Evolutionary conservation across 2,113 vertebrate species (phyloP).

Genomic region (Muscicapa adusta): DNA sequence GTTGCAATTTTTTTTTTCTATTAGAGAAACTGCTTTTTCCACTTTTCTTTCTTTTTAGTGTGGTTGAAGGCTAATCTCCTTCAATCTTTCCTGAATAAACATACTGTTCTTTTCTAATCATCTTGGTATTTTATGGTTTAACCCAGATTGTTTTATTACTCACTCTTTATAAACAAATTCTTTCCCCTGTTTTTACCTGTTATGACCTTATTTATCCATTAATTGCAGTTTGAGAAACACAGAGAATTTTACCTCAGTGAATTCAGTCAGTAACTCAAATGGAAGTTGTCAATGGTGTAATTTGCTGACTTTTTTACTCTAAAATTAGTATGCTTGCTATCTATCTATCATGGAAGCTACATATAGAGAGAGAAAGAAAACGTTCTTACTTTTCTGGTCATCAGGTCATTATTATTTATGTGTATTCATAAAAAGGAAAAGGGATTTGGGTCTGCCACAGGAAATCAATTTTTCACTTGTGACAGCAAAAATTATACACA

Average conservation of each 20-base stretch:
- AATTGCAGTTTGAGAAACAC: not conserved
- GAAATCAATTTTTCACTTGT: not conserved
- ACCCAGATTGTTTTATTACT: not conserved
- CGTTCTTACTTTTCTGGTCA: not conserved
- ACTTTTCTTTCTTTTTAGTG: not conserved
- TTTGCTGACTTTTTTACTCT: not conserved
- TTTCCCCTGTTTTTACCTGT: not conserved
- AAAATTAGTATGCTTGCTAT: not conserved
- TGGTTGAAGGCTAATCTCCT: not conserved
- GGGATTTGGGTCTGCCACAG: not conserved
- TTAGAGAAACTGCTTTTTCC: not conserved
- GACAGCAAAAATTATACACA: not conserved
- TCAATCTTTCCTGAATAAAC: not conserved
- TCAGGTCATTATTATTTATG: not conserved
- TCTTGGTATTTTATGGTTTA: not conserved
- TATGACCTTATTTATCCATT: not conserved
- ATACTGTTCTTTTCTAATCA: not conserved
- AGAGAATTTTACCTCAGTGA: not conserved
- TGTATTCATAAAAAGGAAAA: not conserved
- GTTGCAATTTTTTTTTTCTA: not conserved
- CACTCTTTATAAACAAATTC: not conserved
- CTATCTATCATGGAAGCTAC: not conserved
- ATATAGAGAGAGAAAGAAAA: too few relatives aligned
- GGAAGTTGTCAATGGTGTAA: not conserved
- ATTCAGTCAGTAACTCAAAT: not conserved